These are phyloP conservation scores for Euglossa dilemma DNA, from an alignment of 1,140 invertebrate genomes.

Conservation along the genomic window DNA sequence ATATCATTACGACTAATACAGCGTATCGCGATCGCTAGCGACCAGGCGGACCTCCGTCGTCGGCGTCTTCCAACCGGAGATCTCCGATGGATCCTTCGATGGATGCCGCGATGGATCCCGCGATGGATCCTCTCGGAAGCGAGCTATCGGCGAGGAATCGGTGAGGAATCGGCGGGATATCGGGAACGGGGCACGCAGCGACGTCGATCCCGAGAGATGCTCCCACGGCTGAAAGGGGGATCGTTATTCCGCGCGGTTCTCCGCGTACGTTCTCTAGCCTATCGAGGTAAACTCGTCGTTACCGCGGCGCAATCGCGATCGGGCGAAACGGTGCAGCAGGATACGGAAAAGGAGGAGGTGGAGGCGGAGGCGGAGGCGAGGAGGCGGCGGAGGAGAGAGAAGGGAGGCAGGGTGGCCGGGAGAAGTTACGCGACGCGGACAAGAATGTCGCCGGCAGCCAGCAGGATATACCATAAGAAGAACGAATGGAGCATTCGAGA, in stretches of 20 bases:
- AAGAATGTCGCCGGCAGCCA: slow-evolving; percentile 77
- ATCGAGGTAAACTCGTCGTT: slow-evolving; percentile 54
- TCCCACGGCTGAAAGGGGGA: slow-evolving; percentile 33
- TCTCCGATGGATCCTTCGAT: no score
- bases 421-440: slow-evolving; percentile 78
- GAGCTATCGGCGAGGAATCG: neutral
- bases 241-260: slow-evolving; percentile 40
- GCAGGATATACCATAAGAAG: slow-evolving; percentile 76
- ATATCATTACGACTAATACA: no score
- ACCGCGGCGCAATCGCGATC: slow-evolving; percentile 44
- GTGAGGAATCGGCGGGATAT: neutral
- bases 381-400: neutral
- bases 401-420: slow-evolving; percentile 1
- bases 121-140: slow-evolving; percentile 2
- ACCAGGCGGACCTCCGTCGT: no score
- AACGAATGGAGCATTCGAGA: slow-evolving; percentile 80
- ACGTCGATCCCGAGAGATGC: neutral
- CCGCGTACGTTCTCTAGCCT: slow-evolving; percentile 36
- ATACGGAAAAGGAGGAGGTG: slow-evolving; percentile 1
- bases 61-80: no score
- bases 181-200: neutral
- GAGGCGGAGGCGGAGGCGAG: neutral
- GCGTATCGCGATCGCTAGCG: no score
- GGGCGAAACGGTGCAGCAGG: slow-evolving; percentile 35
- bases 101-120: neutral